phyloP scores from a whole-genome alignment of 2,113 vertebrate species.

The Gnathonemus longibarbis region DNA sequence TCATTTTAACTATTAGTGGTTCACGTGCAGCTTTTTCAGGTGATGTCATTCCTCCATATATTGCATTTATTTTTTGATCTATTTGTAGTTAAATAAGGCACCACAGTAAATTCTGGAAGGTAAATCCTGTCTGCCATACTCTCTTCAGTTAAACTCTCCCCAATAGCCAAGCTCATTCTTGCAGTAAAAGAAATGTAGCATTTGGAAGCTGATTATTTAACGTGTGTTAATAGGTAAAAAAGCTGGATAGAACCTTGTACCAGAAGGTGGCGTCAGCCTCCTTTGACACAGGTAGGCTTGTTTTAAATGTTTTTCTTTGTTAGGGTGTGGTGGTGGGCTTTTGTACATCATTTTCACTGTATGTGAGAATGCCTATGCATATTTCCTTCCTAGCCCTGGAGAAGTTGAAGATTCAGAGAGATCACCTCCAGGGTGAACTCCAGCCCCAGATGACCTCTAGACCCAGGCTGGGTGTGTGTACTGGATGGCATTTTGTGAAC shows the following conservation, averaged over 20 bases:
- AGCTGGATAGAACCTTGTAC: not conserved
- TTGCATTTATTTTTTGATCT: not conserved
- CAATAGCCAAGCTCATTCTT: not conserved
- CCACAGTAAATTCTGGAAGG: not conserved
- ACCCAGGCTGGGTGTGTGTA: not conserved
- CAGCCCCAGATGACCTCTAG: not conserved
- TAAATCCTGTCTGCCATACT: not conserved
- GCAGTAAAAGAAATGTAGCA: not conserved
- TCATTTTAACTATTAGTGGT: not conserved
- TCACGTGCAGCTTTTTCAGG: not conserved
- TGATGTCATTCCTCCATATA: not conserved
- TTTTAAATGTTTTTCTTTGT: not conserved
- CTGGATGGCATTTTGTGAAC: not conserved
- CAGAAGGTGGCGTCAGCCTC: slow-evolving; percentile 5
- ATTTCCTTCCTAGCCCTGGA: not conserved
- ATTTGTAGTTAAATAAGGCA: not conserved
- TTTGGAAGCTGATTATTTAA: not conserved
- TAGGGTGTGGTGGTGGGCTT: not conserved
- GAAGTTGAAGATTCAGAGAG: not conserved
- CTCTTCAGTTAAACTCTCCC: not conserved
- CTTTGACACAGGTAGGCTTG: not conserved
- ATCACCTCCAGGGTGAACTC: not conserved
- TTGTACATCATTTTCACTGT: not conserved
- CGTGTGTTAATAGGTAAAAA: not conserved
- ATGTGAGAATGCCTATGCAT: not conserved